Evolutionary conservation across 2,888 invertebrate species (phyloP).

Genomic region (Andrena marginata): DNA sequence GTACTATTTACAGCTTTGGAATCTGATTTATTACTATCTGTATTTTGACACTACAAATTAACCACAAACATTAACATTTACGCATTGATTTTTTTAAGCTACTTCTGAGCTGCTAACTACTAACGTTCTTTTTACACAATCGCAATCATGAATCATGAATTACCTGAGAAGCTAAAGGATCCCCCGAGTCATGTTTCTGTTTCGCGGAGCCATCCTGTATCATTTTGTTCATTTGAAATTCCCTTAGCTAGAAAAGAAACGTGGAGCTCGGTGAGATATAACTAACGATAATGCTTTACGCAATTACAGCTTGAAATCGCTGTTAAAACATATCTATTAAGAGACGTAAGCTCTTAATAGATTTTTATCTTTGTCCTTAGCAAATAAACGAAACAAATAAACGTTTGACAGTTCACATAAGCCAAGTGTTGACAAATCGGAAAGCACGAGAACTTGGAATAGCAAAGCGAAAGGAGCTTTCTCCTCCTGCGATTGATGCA

Average conservation of each 20-base stretch:
- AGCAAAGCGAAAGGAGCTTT: neutral
- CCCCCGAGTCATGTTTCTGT: constrained; percentile 66
- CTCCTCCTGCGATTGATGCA: neutral
- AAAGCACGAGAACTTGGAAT: neutral
- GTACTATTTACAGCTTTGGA: neutral
- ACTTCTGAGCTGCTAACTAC: neutral
- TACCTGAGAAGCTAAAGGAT: constrained; percentile 58
- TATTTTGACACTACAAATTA: constrained; percentile 19
- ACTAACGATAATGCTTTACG: neutral
- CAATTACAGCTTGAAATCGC: no score
- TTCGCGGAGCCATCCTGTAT: constrained; percentile 73
- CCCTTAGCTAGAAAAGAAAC: constrained; percentile 85
- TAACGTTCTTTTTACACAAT: neutral
- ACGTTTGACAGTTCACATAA: constrained; percentile 32
- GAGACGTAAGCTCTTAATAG: no score
- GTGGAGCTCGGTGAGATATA: neutral
- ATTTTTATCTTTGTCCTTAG: no score
- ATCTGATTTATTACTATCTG: constrained; percentile 11
- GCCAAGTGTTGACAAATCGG: neutral
- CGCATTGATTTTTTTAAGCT: neutral
- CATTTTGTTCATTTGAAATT: constrained; percentile 85
- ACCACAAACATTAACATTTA: neutral
- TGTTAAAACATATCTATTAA: no score
- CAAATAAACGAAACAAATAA: neutral
- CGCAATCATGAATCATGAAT: neutral